Evolutionary conservation across 2,888 invertebrate genomes (phyloP), one percentile per base, ranked within the genome.

Genomic region (Brachycybe producta): DNA sequence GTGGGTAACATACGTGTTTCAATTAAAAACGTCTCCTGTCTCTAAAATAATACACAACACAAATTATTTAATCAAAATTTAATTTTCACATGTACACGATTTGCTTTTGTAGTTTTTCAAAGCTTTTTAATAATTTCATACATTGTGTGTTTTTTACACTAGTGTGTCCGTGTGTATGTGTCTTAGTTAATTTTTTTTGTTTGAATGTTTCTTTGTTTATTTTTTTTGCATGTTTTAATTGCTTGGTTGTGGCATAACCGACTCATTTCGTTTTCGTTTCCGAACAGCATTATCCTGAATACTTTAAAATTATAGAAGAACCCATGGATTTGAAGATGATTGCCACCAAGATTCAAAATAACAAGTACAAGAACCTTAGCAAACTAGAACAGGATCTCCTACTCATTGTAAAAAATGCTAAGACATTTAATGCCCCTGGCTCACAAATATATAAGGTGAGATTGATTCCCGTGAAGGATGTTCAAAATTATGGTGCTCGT

Each of bases 251-350:
- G 8, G 43, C 51, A 46, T 23, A 24, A 30, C 48, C 56, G 43
- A 45, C 53, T 44, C 8, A 30, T 32, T 19, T 28, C 15, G 32
- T 44, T 44, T 44, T 44, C 44, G 23, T 53, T 48, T 32, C 42
- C 55, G 55, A 61, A 36, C 63, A 78, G 70, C 78, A 84, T 54
- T 95, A 94, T 67, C 95, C 97, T 0, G 86, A 91, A 61, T 98
- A 98, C 70, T 97, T 86, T 66, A 84, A 84, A 59, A 80, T 94
- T 0, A 94, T 95, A 51, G 85, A 90, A 54, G 80, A 80, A 55
- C 98, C 98, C 0, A 86, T 98, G 55, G 98, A 98, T 69, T 70
- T 98, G 61, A 86, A 90, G 69, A 80, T 80, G 52, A 90, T 98
- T 50, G 95, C 92, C 0, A 80, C 80, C 52, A 90, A 86, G 68